Conservation (phyloP, 2,888 invertebrate genomes). For the Hydropsyche betteni region DNA sequence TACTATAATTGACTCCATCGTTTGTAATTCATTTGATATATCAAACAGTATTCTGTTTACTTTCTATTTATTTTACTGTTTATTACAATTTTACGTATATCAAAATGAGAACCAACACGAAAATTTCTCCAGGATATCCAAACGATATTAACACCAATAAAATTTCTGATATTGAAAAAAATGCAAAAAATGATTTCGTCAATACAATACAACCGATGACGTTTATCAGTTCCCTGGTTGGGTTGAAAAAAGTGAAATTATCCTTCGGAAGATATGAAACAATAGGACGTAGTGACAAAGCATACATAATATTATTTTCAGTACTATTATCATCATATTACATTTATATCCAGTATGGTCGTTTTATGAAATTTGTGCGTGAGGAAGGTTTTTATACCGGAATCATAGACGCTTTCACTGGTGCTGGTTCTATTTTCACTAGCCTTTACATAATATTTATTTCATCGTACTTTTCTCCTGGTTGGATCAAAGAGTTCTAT, state of each 20-base stretch:
- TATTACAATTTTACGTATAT: background rate
- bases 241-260: conserved; percentile 24
- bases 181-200: background rate
- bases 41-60: too few species aligned
- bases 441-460: conserved; percentile 2
- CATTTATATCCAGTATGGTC: background rate
- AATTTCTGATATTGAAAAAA: conserved; percentile 1
- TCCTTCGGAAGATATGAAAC: background rate
- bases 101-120: background rate
- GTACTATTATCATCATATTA: background rate
- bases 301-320: conserved; percentile 12
- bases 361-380: background rate
- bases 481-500: conserved; percentile 19
- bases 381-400: background rate
- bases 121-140: background rate
- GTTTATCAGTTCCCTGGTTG: background rate
- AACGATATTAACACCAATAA: background rate
- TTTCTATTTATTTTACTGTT: too few species aligned
- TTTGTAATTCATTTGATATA: too few species aligned
- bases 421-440: background rate
- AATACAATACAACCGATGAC: background rate
- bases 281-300: background rate
- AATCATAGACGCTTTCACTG: background rate
- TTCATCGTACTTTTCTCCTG: background rate
- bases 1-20: too few species aligned